phyloP scores from a whole-genome alignment of 2,113 vertebrate species.

The Ciconia stormi region DNA sequence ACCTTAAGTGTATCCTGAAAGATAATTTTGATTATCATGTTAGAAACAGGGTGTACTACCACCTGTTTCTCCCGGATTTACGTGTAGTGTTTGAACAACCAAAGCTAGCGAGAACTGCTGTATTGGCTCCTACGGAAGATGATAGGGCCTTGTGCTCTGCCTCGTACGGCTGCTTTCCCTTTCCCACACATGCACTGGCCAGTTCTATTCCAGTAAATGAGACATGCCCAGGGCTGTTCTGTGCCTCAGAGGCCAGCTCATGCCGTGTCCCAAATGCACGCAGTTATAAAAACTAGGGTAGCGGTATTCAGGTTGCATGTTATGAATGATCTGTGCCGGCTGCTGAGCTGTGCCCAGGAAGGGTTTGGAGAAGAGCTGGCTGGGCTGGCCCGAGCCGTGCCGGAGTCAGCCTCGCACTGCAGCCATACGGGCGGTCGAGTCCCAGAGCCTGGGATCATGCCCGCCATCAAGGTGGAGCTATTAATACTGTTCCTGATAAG shows the following conservation, averaged over 20 bases:
- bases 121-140: not conserved
- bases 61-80: slow-evolving; percentile 19
- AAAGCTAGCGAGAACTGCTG: not conserved
- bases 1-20: slow-evolving; percentile 8
- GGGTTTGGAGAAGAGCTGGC: not conserved
- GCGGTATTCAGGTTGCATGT: not conserved
- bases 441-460: not conserved
- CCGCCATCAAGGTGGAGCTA: accelerated
- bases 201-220: not conserved
- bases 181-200: not conserved
- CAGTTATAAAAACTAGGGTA: not conserved
- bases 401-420: not conserved
- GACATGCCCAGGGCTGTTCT: not conserved
- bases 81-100: not conserved
- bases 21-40: slow-evolving; percentile 10
- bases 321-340: not conserved
- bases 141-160: not conserved
- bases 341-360: not conserved
- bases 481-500: not conserved
- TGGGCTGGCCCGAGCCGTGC: not conserved
- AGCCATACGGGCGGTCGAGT: accelerated
- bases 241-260: not conserved
- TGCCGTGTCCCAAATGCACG: not conserved
- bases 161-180: not conserved
- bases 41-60: slow-evolving; percentile 37